phyloP scores from a whole-genome alignment of 2,797 vertebrate species.

The Coendou prehensilis region DNA sequence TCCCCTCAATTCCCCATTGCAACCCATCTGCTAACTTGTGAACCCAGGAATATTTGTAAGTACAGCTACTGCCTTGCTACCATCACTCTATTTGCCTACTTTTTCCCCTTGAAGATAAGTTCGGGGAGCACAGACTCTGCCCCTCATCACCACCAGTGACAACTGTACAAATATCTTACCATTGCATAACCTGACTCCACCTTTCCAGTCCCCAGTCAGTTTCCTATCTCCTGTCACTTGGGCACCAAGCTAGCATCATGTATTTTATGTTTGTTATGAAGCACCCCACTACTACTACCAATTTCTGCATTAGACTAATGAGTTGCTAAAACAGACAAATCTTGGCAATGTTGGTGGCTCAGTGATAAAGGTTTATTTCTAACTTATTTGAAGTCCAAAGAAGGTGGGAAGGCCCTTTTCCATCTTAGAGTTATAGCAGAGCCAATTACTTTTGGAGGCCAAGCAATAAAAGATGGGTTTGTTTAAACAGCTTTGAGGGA shows the following conservation, averaged over 20 bases:
- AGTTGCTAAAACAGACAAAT: neutral
- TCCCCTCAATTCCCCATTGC: neutral
- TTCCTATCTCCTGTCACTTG: neutral
- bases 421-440: neutral
- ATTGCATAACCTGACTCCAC: too few species aligned
- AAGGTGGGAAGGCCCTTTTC: neutral
- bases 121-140: neutral
- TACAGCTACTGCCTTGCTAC: neutral
- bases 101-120: neutral
- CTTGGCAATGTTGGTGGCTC: neutral
- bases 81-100: neutral
- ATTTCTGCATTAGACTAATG: conserved; percentile 1
- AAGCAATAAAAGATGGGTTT: neutral
- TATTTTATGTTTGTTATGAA: neutral
- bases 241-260: neutral
- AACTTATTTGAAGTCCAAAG: neutral
- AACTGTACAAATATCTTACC: neutral
- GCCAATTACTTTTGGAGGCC: neutral
- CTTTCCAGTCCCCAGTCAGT: neutral
- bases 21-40: neutral
- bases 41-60: neutral
- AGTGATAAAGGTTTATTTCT: neutral
- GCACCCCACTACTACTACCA: neutral
- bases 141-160: neutral
- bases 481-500: neutral